Percentiles rank a stretch among this genome's conserved stretches.
Evolutionary conservation across 2,888 invertebrate species (phyloP).

Genomic region (Microplitis manilae): DNA sequence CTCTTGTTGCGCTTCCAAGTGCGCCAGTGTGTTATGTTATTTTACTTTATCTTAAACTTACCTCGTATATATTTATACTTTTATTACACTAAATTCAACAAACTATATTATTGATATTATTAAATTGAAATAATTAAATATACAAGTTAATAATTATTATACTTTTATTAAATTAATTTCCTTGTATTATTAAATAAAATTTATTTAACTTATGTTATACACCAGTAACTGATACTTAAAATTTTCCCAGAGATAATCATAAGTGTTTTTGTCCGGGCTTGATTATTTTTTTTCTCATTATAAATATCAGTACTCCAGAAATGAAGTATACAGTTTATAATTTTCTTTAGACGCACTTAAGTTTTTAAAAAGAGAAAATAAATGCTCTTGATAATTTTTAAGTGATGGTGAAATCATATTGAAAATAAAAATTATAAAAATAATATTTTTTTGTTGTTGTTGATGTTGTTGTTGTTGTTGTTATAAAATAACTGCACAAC

Average conservation of each 20-base stretch:
- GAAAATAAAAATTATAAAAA: conserved; percentile 11
- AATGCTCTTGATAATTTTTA: no score
- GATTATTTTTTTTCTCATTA: not conserved
- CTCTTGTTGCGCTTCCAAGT: conserved; percentile 11
- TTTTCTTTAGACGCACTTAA: not conserved
- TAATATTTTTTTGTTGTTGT: not conserved
- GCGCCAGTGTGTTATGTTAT: conserved; percentile 18
- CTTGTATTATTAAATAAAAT: not conserved
- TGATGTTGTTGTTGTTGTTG: no score
- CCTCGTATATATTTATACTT: not conserved
- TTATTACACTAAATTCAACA: not conserved
- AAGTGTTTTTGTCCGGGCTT: conserved; percentile 3
- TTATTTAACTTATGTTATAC: not conserved
- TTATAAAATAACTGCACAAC: no score
- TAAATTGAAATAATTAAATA: no score
- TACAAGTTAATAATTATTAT: no score
- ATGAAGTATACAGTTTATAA: not conserved
- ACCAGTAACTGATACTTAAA: not conserved
- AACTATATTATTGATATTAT: not conserved
- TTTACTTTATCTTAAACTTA: not conserved
- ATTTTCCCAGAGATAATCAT: not conserved
- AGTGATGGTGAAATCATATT: not conserved
- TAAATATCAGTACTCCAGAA: not conserved
- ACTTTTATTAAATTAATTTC: no score
- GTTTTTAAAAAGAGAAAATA: not conserved